Conservation (phyloP, 2,113 vertebrate genomes). For the Zosterops lateralis region DNA sequence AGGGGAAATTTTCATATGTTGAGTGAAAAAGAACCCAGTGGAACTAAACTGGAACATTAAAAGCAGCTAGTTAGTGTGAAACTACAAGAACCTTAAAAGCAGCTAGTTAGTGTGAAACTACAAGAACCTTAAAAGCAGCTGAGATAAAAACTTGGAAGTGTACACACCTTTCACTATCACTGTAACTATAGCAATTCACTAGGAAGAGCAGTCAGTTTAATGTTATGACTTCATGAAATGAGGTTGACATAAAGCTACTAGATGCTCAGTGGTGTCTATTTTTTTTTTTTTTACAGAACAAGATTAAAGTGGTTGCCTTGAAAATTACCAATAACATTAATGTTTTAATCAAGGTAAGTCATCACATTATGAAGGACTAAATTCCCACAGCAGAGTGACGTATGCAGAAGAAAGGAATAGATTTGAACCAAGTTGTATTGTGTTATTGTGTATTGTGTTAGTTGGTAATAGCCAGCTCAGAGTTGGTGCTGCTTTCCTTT, state of each 20-base stretch:
- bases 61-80: not conserved
- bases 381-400: not conserved
- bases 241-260: not conserved
- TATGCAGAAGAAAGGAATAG: not conserved
- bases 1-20: not conserved
- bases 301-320: slow-evolving; percentile 98
- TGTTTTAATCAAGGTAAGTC: slow-evolving; percentile 93
- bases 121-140: not conserved
- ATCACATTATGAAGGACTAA: not conserved
- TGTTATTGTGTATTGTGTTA: not conserved
- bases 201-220: not conserved
- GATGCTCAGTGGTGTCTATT: not conserved
- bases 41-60: not conserved
- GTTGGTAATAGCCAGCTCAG: not conserved
- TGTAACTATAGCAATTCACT: not conserved
- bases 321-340: slow-evolving; percentile 99
- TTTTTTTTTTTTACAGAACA: slow-evolving; percentile 82
- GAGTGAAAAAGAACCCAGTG: not conserved
- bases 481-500: not conserved
- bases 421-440: not conserved
- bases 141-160: not conserved
- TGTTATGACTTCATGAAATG: not conserved
- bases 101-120: not conserved
- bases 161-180: not conserved
- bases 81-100: not conserved